phyloP scores from a whole-genome alignment of 2,888 invertebrate genomes.

The Ophion obscuratus region DNA sequence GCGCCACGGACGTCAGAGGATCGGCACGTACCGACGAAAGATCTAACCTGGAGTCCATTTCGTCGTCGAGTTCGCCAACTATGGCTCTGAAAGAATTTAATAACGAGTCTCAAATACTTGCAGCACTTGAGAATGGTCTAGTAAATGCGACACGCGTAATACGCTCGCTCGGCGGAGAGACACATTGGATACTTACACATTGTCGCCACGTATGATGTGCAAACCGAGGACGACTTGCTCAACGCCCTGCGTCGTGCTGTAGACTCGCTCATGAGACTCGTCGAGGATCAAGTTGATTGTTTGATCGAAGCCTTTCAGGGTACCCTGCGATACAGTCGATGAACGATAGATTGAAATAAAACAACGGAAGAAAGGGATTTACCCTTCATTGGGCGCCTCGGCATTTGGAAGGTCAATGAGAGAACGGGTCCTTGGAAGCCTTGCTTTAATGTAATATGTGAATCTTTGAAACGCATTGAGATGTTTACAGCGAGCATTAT shows the following conservation, averaged over 20 bases:
- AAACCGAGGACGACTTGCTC: constrained; percentile 98
- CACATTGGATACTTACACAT: constrained; percentile 89
- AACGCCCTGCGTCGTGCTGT: constrained; percentile 95
- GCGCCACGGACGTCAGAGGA: constrained; percentile 92
- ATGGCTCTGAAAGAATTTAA: constrained; percentile 87
- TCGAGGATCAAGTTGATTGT: constrained; percentile 99
- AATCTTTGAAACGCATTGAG: background rate
- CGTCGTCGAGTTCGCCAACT: constrained; percentile 93
- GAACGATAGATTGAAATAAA: constrained; percentile 14
- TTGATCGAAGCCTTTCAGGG: constrained; percentile 99
- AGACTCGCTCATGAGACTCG: constrained; percentile 99
- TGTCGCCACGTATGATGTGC: constrained; percentile 99
- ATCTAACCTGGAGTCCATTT: constrained; percentile 92
- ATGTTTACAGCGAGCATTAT: background rate
- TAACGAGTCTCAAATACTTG: background rate
- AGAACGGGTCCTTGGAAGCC: background rate
- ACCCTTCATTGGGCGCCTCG: background rate
- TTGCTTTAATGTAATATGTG: background rate
- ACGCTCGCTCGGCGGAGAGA: background rate
- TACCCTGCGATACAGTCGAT: constrained; percentile 87
- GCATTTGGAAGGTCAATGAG: background rate
- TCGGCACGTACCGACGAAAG: constrained; percentile 93
- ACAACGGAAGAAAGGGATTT: constrained; percentile 1
- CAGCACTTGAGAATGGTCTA: background rate
- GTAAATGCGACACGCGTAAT: background rate